Evolutionary conservation across 2,113 vertebrate species (phyloP).

Genomic region (Rutilus rutilus): DNA sequence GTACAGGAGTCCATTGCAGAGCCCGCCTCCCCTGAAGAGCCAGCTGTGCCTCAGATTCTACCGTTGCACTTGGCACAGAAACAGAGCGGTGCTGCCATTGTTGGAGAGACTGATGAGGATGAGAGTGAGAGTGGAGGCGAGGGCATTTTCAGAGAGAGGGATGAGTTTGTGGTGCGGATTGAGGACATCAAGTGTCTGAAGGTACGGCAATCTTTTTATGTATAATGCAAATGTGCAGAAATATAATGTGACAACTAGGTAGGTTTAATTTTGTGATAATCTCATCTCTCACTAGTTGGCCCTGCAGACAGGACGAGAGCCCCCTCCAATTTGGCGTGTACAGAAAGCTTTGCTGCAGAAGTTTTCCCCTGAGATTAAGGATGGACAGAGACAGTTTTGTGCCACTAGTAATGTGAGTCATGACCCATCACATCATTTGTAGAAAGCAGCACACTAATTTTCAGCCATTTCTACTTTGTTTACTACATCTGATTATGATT

Average conservation of each 20-base stretch:
- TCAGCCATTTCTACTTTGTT: background rate
- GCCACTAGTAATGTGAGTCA: constrained; percentile 91
- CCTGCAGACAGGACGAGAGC: constrained; percentile 87
- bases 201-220: background rate
- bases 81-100: constrained; percentile 88
- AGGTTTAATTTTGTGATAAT: background rate
- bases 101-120: constrained; percentile 89
- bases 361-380: constrained; percentile 93
- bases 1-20: constrained; percentile 69
- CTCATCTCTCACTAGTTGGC: constrained; percentile 75
- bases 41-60: constrained; percentile 73
- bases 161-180: constrained; percentile 90
- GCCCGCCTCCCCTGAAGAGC: constrained; percentile 72
- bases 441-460: background rate
- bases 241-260: background rate
- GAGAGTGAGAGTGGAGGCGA: constrained; percentile 89
- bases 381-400: constrained; percentile 92
- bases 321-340: constrained; percentile 91
- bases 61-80: constrained; percentile 90
- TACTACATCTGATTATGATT: background rate
- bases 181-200: constrained; percentile 87
- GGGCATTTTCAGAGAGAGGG: constrained; percentile 90
- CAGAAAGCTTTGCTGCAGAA: constrained; percentile 94
- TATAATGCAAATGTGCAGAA: background rate
- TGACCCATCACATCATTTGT: background rate